Percentiles rank a stretch among this genome's conserved stretches.
Conservation (phyloP, 2,797 vertebrate species). For the Chelon auratus region DNA sequence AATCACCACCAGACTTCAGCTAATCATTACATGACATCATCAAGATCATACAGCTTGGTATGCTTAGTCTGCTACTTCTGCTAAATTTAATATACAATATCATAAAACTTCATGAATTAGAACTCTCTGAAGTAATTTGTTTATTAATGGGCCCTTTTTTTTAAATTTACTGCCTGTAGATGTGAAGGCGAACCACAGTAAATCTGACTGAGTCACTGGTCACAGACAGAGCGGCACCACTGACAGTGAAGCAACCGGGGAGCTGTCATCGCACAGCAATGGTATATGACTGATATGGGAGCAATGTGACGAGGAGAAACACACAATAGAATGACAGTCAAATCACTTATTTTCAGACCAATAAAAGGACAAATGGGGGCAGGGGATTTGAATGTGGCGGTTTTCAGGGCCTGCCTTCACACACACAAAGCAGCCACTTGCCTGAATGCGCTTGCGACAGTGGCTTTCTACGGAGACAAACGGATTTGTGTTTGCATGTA, state of each 20-base stretch:
- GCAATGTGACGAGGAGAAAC: neutral
- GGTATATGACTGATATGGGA: conserved; percentile 21
- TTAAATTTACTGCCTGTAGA: neutral
- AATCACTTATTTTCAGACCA: conserved; percentile 13
- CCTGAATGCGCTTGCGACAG: conserved; percentile 19
- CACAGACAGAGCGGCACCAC: conserved; percentile 40
- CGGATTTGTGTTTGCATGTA: conserved; percentile 58
- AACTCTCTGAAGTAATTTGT: neutral
- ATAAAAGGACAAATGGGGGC: conserved; percentile 3
- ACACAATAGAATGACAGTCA: conserved; percentile 9
- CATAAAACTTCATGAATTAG: neutral
- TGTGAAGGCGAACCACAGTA: conserved; percentile 4
- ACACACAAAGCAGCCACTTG: neutral
- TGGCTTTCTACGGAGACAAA: conserved; percentile 39
- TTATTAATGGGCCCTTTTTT: conserved; percentile 12
- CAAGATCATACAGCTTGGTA: neutral
- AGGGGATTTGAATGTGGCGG: conserved; percentile 33
- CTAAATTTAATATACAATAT: neutral
- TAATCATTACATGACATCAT: conserved; percentile 13
- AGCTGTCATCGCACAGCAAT: conserved; percentile 9
- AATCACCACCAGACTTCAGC: neutral
- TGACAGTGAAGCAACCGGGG: neutral
- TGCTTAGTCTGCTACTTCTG: neutral
- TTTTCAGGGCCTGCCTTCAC: neutral
- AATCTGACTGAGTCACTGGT: conserved; percentile 33